Percentiles rank a stretch among this genome's conserved stretches.
These are phyloP conservation scores for Solenopsis invicta DNA, from an alignment of 1,140 invertebrate genomes.

Conservation along the genomic window DNA sequence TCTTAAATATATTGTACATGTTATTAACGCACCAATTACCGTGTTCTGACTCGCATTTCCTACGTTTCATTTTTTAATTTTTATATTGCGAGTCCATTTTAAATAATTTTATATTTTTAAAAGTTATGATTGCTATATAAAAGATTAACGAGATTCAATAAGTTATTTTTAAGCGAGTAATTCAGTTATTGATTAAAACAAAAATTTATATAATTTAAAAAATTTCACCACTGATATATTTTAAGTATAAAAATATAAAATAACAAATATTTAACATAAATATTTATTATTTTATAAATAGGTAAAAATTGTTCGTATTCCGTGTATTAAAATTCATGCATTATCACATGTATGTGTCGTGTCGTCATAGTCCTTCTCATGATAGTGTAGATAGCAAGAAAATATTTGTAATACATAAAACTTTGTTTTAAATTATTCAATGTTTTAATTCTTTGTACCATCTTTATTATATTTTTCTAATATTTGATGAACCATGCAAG, in stretches of 20 bases:
- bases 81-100: too few relatives aligned
- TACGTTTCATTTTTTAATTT: too few relatives aligned
- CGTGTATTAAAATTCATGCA: not conserved
- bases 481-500: too few relatives aligned
- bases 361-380: not conserved
- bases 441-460: not conserved
- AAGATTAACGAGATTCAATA: slow-evolving; percentile 53
- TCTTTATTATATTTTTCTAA: too few relatives aligned
- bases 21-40: too few relatives aligned
- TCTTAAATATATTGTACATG: too few relatives aligned
- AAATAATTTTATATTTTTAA: slow-evolving; percentile 47
- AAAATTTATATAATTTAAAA: not conserved
- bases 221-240: not conserved
- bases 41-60: too few relatives aligned
- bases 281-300: not conserved
- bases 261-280: not conserved
- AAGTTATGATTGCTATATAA: slow-evolving; percentile 14
- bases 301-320: not conserved
- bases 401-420: not conserved
- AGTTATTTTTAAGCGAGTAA: not conserved
- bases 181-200: not conserved
- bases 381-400: not conserved
- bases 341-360: not conserved
- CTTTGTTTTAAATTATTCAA: not conserved
- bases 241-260: not conserved